A percentile compares a stretch with the other conserved stretches of the same genome.
Evolutionary conservation across 2,888 invertebrate genomes (phyloP).

Genomic region (Drosophila robusta): DNA sequence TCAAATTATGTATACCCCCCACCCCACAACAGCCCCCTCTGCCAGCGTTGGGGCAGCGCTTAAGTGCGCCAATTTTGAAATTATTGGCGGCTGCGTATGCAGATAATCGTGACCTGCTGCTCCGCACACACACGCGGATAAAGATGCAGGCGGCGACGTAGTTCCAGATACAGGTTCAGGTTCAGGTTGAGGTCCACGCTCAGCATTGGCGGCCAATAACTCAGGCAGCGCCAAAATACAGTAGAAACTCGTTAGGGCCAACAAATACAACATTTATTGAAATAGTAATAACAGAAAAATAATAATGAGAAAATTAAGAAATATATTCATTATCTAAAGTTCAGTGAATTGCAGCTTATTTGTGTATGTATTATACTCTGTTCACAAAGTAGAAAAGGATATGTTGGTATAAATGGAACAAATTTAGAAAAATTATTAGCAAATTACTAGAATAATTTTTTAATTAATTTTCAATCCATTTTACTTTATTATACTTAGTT

Average conservation of each 20-base stretch:
- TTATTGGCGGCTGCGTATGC: slow-evolving; percentile 80
- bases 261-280: background rate
- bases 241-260: slow-evolving; percentile 16
- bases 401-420: no score
- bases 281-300: background rate
- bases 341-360: no score
- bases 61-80: slow-evolving; percentile 83
- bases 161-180: slow-evolving; percentile 1
- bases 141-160: slow-evolving; percentile 13
- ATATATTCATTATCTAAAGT: no score
- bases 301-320: no score
- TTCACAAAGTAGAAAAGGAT: no score
- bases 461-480: no score
- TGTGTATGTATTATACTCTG: no score
- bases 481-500: no score
- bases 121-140: slow-evolving; percentile 10
- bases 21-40: no score
- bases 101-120: slow-evolving; percentile 84
- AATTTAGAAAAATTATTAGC: no score
- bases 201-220: slow-evolving; percentile 47
- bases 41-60: slow-evolving; percentile 24
- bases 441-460: no score
- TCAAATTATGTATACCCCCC: slow-evolving; percentile 62
- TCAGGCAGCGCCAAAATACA: slow-evolving; percentile 50
- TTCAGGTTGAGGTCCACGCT: slow-evolving; percentile 3